Base-by-base conservation (phyloP, 1,140 invertebrate species). In the Euglossa dilemma region DNA sequence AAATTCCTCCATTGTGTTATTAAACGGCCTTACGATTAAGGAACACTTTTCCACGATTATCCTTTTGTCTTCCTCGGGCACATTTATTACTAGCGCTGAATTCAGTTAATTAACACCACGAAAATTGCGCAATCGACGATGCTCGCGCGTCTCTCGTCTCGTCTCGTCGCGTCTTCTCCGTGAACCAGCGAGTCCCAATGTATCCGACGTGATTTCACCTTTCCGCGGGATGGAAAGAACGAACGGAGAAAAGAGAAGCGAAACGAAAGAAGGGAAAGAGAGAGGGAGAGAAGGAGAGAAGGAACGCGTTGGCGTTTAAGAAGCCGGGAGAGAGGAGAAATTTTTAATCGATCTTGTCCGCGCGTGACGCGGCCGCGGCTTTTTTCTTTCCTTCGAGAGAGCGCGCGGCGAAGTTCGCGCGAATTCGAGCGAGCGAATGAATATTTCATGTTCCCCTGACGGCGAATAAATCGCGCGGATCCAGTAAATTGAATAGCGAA, bases 1-100 rank as follows among this genome's bases (percentile, higher is more conserved):
- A 82, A 82, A 82, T 82, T 82, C 80, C 63, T 76, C 63, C 80
- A 82, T 82, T 82, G 80, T 81, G 80, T 75, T 76, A 76, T 82
- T 82, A 82, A 82, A 82, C 72, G 73, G 63, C 73, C 73, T 76
- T 76, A 57, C 73, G 80, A 82, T 82, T 76, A 76, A 82, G 72
- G 80, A 82, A 76, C 80, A 82, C 73, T 76, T 82, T 82, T 76
- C 43, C 80, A 57, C 72, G 80, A 82, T 82, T 76, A 82, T 76
- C 28, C 80, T 76, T 82, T 76, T 73, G 63, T 67, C 78, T 52
- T 64, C 43, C n/a, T n/a, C n/a, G 45, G 54, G 54, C 67, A 61
- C 78, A 50, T 80, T 75, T 56, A 56, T 75, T 75, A 25, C 61
- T 45, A 28, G 14, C 47, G 47, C 18, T 28, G 36, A 80, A 71